Evolutionary conservation across 2,113 vertebrate species (phyloP).

Genomic region (Indicator indicator): DNA sequence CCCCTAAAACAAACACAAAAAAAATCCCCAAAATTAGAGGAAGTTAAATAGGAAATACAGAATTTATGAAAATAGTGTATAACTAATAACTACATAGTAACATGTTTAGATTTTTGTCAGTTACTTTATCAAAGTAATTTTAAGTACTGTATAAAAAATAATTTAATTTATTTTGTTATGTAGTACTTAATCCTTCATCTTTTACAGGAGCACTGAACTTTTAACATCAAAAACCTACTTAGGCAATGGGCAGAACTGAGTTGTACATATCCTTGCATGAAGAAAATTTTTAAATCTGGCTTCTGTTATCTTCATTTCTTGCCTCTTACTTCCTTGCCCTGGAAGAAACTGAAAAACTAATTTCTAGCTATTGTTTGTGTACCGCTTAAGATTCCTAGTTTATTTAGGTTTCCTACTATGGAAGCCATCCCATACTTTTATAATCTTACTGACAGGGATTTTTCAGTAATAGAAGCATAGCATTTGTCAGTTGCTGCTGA

Average conservation of each 20-base stretch:
- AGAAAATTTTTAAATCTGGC: not conserved
- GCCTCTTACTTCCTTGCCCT: not conserved
- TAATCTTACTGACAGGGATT: not conserved
- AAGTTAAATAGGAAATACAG: not conserved
- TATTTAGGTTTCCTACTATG: slow-evolving; percentile 11
- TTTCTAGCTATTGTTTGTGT: not conserved
- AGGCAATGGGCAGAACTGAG: not conserved
- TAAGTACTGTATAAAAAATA: not conserved
- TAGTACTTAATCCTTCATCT: slow-evolving; percentile 1
- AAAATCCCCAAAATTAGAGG: not conserved
- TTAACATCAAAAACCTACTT: not conserved
- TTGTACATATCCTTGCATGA: not conserved
- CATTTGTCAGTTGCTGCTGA: slow-evolving; percentile 19
- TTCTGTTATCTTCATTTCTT: not conserved
- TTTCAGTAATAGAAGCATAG: not conserved
- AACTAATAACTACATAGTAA: not conserved
- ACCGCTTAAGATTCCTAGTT: not conserved
- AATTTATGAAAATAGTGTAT: not conserved
- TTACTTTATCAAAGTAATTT: not conserved
- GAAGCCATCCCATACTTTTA: not conserved
- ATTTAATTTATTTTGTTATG: not conserved
- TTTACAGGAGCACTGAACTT: not conserved
- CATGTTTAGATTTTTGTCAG: slow-evolving; percentile 4
- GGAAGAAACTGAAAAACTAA: not conserved
- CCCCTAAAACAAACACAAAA: not conserved